Evolutionary conservation across 1,140 invertebrate species (phyloP), one percentile per base, ranked within the genome.

Genomic region (Latrodectus geometricus): DNA sequence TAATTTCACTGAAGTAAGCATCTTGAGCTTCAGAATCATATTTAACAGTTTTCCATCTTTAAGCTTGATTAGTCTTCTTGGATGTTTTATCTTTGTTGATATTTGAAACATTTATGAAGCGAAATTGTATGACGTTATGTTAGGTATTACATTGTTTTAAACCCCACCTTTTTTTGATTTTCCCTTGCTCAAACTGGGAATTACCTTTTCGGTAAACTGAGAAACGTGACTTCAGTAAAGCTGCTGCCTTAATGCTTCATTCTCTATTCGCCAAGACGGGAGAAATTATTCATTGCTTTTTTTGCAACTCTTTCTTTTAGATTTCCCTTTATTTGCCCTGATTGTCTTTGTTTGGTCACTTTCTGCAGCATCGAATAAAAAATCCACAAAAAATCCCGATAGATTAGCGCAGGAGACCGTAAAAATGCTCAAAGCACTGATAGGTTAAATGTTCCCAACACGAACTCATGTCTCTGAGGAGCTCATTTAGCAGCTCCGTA

Each of bases 381-480:
- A 80, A 61, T 61, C 54, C 54, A 11, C 50, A 54, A 80, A 80
- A 80, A 72, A 80, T 80, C 49, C 78, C 65, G 78, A 80, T 80
- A 70, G 78, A 80, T 80, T 80, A 80, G 78, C 70, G 68, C 78
- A 70, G 50, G 68, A 56, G 52, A 80, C 78, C 78, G 78, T 70
- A 80, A 80, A 80, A 80, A 80, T 72, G 78, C 78, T 80, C 68
- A 69, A 35, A 80, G 78, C 66, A 80, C 78, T 80, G 78, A 80
- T 80, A 80, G 68, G 78, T 70, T 80, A 80, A 80, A 66, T 80
- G 78, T 70, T 80, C 78, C 78, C 78, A 52, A 80, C 65, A 80
- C 78, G 78, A 23, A 80, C 20, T 15, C n/a, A n/a, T 21, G 78
- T 80, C 78, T 48, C 78, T 54, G 52, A 70, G 49, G 78, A 70